Percentiles rank a stretch among this genome's conserved stretches.
Evolutionary conservation across 2,888 invertebrate genomes (phyloP).

Genomic region (Temnothorax ravouxi): DNA sequence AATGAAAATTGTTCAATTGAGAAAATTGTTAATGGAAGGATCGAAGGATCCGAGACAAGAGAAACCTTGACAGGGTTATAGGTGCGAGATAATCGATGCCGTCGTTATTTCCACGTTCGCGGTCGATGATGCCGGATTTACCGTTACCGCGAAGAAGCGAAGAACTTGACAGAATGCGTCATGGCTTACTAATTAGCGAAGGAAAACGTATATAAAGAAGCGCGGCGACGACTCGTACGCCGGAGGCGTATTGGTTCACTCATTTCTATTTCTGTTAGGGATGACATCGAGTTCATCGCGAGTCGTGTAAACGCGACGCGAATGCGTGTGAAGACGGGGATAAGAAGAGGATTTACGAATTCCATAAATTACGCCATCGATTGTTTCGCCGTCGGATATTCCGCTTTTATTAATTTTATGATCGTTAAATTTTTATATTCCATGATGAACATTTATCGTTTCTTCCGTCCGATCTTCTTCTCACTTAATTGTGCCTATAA

Average conservation of each 20-base stretch:
- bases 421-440: not conserved
- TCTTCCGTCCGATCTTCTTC: not conserved
- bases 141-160: constrained; percentile 63
- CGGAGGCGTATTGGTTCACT: constrained; percentile 23
- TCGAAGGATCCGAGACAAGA: not conserved
- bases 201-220: constrained; percentile 22
- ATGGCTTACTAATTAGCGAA: constrained; percentile 62
- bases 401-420: not conserved
- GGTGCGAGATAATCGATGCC: constrained; percentile 1
- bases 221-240: not conserved
- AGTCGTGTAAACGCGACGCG: not conserved
- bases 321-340: not conserved
- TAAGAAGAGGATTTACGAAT: not conserved
- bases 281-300: constrained; percentile 9
- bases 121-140: constrained; percentile 55
- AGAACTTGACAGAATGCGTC: constrained; percentile 57
- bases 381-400: not conserved
- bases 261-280: constrained; percentile 41
- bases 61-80: not conserved
- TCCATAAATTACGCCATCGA: not conserved
- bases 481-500: not conserved
- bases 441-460: not conserved
- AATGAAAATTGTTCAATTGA: not conserved
- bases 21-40: not conserved
- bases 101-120: constrained; percentile 30